These are phyloP conservation scores for Frankliniella fusca DNA, from an alignment of 2,888 invertebrate genomes.

Conservation along the genomic window DNA sequence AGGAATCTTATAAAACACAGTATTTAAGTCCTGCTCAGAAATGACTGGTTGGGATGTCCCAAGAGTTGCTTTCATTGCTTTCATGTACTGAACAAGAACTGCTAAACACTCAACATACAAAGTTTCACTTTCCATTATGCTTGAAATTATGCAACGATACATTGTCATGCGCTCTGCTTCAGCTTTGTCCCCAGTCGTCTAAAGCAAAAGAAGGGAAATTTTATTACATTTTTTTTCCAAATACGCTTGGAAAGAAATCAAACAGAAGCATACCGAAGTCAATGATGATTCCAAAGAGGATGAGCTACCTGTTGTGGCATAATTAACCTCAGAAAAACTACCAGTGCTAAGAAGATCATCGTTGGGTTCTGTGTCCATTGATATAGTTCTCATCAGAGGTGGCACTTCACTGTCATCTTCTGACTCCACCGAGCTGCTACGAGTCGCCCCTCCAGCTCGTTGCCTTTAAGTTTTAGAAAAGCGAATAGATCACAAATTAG, in stretches of 20 bases:
- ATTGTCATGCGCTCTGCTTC: constrained; percentile 77
- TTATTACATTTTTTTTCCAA: too few relatives aligned
- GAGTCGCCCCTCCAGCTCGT: constrained; percentile 45
- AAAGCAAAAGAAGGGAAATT: neutral
- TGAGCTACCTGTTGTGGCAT: constrained; percentile 46
- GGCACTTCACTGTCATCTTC: constrained; percentile 49
- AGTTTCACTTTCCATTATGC: constrained; percentile 87
- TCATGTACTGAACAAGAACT: constrained; percentile 67
- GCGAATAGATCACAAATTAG: too few relatives aligned
- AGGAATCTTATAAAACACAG: constrained; percentile 89
- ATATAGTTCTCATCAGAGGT: neutral
- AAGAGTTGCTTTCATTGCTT: constrained; percentile 59
- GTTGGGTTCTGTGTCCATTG: constrained; percentile 38
- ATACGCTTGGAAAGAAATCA: neutral
- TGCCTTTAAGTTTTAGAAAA: too few relatives aligned
- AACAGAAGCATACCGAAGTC: constrained; percentile 46
- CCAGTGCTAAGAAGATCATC: constrained; percentile 53
- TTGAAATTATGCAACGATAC: constrained; percentile 82
- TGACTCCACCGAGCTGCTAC: constrained; percentile 53
- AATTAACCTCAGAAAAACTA: constrained; percentile 55
- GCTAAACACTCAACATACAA: constrained; percentile 86
- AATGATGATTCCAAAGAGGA: constrained; percentile 51
- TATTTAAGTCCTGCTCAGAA: constrained; percentile 79
- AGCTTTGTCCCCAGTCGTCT: constrained; percentile 45
- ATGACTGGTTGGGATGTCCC: constrained; percentile 87